Conservation (phyloP, 2,888 invertebrate species). For the Anodontia alba region DNA sequence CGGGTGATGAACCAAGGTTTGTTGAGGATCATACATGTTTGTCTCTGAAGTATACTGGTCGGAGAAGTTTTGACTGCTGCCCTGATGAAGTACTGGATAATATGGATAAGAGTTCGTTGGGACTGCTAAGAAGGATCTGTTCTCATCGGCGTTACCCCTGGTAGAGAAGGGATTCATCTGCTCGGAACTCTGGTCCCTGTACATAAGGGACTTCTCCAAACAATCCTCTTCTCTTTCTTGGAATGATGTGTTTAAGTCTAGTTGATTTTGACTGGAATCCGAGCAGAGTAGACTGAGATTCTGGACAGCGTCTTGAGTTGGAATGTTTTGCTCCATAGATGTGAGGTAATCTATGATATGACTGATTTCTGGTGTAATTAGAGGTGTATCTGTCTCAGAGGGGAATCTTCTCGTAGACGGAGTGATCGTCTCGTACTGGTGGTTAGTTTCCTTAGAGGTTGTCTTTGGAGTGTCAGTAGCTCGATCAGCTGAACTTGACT, state of each 20-base stretch:
- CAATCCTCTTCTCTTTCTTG: neutral
- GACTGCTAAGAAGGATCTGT: neutral
- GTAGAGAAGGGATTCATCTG: neutral
- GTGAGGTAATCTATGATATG: neutral
- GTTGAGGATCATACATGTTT: neutral
- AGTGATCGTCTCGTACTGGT: no score
- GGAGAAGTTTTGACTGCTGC: neutral
- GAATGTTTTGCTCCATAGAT: neutral
- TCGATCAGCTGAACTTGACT: neutral
- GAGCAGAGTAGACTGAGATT: constrained; percentile 8
- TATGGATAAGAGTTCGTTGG: no score
- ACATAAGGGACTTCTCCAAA: no score
- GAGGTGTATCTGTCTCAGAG: neutral
- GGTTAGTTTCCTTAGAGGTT: neutral
- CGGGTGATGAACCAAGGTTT: neutral
- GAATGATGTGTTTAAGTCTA: neutral
- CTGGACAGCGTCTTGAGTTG: neutral
- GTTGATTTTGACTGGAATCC: neutral
- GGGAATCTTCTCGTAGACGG: neutral
- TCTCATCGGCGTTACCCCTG: neutral
- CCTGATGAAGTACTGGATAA: neutral
- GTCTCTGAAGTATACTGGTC: neutral
- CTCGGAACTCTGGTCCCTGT: no score
- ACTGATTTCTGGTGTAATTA: neutral
- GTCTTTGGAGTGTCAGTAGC: neutral